phyloP scores from a whole-genome alignment of 2,797 vertebrate species.

The Clarias pachynema region DNA sequence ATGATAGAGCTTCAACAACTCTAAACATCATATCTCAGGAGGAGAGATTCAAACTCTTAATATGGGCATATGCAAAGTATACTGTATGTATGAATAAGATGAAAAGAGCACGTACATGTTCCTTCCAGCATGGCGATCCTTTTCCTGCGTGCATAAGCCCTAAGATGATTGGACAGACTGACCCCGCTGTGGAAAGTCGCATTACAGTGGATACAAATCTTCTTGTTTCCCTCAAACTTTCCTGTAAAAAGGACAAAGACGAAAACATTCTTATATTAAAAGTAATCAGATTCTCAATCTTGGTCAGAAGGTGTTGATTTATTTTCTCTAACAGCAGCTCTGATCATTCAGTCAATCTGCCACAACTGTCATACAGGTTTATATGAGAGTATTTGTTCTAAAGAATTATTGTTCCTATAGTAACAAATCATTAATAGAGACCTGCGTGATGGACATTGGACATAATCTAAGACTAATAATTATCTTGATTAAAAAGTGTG shows the following conservation, averaged over 20 bases:
- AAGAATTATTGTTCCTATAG: background rate
- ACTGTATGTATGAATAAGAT: slow-evolving; percentile 14
- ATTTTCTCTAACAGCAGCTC: background rate
- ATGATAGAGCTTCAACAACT: background rate
- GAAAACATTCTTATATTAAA: slow-evolving; percentile 9
- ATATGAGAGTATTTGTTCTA: too few species aligned
- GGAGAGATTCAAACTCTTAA: background rate
- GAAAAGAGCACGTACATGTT: slow-evolving; percentile 77
- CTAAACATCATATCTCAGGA: background rate
- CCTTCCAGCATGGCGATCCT: slow-evolving; percentile 84
- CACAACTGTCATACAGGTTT: background rate
- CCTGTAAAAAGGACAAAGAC: slow-evolving; percentile 59
- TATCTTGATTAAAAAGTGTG: background rate
- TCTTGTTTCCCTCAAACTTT: slow-evolving; percentile 57
- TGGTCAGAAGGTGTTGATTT: background rate
- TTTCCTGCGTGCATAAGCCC: slow-evolving; percentile 85
- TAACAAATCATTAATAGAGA: background rate
- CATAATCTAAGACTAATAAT: background rate
- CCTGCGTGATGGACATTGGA: background rate
- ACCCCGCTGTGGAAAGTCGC: slow-evolving; percentile 83
- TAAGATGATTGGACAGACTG: slow-evolving; percentile 85
- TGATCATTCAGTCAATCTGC: background rate
- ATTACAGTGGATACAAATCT: slow-evolving; percentile 83
- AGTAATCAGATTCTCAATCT: background rate
- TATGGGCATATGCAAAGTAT: background rate